Percentiles rank a stretch among this genome's conserved stretches.
phyloP scores from a whole-genome alignment of 2,797 vertebrate species.

The Meda fulgida region DNA sequence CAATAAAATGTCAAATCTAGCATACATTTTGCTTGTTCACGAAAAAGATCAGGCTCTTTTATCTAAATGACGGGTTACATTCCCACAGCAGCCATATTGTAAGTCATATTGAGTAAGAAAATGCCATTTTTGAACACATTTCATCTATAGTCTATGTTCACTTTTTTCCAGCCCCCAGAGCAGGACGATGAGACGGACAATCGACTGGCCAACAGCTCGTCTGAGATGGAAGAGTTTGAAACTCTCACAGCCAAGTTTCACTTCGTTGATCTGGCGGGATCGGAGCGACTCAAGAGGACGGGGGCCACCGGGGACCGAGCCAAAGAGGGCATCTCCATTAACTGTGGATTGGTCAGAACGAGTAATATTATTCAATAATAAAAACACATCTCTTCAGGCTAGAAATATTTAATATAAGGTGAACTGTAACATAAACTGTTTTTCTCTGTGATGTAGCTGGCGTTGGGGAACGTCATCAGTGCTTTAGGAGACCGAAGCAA shows the following conservation, averaged over 20 bases:
- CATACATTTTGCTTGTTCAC: neutral
- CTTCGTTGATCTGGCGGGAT: conserved; percentile 96
- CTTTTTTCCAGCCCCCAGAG: conserved; percentile 69
- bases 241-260: conserved; percentile 96
- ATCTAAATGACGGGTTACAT: neutral
- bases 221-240: conserved; percentile 91
- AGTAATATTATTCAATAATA: conserved; percentile 70
- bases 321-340: conserved; percentile 97
- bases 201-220: conserved; percentile 86
- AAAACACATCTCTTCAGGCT: neutral
- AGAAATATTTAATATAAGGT: neutral
- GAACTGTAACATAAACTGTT: neutral
- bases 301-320: conserved; percentile 94
- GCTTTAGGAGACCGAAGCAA: conserved; percentile 92
- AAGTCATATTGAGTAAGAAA: neutral
- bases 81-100: neutral
- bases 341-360: conserved; percentile 96
- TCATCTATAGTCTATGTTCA: neutral
- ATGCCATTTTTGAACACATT: neutral
- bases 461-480: conserved; percentile 95
- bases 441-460: conserved; percentile 76
- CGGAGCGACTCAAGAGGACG: conserved; percentile 93
- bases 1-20: neutral
- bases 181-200: conserved; percentile 87
- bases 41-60: neutral